These are phyloP conservation scores for Hylaeus volcanicus DNA, from an alignment of 1,140 invertebrate species.

Conservation along the genomic window DNA sequence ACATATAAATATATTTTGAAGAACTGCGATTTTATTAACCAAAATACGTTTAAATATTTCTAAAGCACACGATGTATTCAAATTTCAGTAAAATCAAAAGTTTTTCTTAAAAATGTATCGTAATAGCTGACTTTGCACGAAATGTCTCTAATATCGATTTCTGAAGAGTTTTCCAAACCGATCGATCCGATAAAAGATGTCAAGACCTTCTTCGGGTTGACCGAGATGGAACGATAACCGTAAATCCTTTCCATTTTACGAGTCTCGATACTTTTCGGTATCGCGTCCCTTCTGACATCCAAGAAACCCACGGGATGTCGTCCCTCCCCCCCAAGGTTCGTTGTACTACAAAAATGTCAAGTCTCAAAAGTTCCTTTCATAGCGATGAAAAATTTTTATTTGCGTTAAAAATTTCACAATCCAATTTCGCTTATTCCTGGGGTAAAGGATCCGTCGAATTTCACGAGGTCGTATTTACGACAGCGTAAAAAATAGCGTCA, in stretches of 20 bases:
- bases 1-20: no score
- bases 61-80: no score
- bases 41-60: no score
- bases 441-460: background rate
- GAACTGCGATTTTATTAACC: no score
- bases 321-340: background rate
- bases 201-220: background rate
- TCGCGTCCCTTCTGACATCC: background rate
- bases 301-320: background rate
- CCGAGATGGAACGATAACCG: conserved; percentile 27
- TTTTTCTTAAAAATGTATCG: no score
- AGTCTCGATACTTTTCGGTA: conserved; percentile 4
- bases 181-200: conserved; percentile 25
- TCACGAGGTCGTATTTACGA: conserved; percentile 3
- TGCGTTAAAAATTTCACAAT: conserved; percentile 44
- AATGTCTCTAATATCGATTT: no score
- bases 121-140: background rate
- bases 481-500: background rate
- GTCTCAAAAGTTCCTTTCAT: background rate
- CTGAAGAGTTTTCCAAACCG: no score
- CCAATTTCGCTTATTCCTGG: conserved; percentile 12
- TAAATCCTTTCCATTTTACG: conserved; percentile 42
- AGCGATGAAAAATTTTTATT: conserved; percentile 22
- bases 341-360: background rate
- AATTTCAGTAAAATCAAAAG: no score